phyloP scores from a whole-genome alignment of 2,797 vertebrate genomes.

The Sciaenops ocellatus region DNA sequence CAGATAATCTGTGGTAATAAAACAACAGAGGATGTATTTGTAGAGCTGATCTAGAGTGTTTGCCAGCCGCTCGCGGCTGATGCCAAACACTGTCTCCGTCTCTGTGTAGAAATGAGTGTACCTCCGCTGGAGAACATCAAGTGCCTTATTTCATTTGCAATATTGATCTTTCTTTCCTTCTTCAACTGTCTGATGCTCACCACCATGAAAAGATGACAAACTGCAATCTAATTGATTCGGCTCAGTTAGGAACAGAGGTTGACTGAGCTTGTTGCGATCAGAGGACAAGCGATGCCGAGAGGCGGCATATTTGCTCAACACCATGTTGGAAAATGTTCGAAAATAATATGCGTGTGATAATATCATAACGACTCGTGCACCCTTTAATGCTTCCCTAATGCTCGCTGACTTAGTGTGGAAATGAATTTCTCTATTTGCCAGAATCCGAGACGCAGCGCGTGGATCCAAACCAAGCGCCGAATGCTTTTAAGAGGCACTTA shows the following conservation, averaged over 20 bases:
- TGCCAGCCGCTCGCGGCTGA: slow-evolving; percentile 29
- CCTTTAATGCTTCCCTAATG: slow-evolving; percentile 53
- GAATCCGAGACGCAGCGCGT: not conserved
- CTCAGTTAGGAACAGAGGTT: slow-evolving; percentile 47
- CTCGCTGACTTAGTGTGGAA: slow-evolving; percentile 45
- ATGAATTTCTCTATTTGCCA: slow-evolving; percentile 57
- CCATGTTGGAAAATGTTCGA: slow-evolving; percentile 29
- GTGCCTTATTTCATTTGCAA: slow-evolving; percentile 77
- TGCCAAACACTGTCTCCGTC: slow-evolving; percentile 51
- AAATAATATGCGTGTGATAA: slow-evolving; percentile 53
- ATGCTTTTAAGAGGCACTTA: slow-evolving; percentile 53
- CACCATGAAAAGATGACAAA: slow-evolving; percentile 64
- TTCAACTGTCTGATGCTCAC: slow-evolving; percentile 72
- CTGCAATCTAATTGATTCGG: slow-evolving; percentile 71
- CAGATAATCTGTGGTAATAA: slow-evolving; percentile 68
- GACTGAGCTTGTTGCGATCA: slow-evolving; percentile 58
- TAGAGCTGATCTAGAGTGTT: slow-evolving; percentile 53
- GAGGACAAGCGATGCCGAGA: slow-evolving; percentile 38
- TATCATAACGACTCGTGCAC: slow-evolving; percentile 42
- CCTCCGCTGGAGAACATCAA: slow-evolving; percentile 67
- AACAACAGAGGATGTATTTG: slow-evolving; percentile 59
- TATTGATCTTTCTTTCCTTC: slow-evolving; percentile 76
- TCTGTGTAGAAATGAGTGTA: slow-evolving; percentile 46
- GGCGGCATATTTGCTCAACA: slow-evolving; percentile 39
- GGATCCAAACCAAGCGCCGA: not conserved